phyloP scores from a whole-genome alignment of 2,797 vertebrate genomes.

The Oryzias dopingdopingensis region DNA sequence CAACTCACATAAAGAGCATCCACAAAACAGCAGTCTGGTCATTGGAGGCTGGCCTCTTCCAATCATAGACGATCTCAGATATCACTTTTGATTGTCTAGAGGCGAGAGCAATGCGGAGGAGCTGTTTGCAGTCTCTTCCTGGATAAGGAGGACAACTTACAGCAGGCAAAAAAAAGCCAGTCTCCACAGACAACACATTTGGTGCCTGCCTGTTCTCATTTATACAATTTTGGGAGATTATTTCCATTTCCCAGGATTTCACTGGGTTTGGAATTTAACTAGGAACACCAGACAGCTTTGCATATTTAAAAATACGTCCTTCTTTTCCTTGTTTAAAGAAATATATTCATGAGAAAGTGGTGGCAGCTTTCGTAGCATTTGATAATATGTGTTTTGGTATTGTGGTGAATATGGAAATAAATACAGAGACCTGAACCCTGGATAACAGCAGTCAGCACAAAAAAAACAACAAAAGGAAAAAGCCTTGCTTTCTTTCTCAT shows the following conservation, averaged over 20 bases:
- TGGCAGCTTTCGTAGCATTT: no score
- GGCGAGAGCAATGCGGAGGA: constrained; percentile 67
- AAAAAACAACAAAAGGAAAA: no score
- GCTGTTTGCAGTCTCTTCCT: constrained; percentile 76
- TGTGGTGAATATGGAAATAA: no score
- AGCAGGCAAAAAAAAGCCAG: constrained; percentile 59
- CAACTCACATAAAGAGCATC: constrained; percentile 69
- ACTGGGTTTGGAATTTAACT: neutral
- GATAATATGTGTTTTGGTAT: no score
- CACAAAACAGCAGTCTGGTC: constrained; percentile 40
- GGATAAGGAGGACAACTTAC: constrained; percentile 70
- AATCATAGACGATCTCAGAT: constrained; percentile 83
- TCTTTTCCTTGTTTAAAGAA: neutral
- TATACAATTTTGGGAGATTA: constrained; percentile 5
- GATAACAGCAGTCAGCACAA: no score
- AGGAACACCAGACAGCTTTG: neutral
- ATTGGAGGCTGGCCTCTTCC: constrained; percentile 70
- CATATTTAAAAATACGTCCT: neutral
- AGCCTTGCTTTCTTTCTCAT: no score
- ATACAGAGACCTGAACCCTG: no score
- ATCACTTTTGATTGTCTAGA: constrained; percentile 80
- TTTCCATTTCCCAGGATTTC: neutral
- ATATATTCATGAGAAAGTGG: neutral
- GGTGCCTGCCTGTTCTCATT: constrained; percentile 17
- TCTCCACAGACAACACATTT: constrained; percentile 52